A percentile compares a stretch with the other conserved stretches of the same genome.
Conservation (phyloP, 2,797 vertebrate species). For the Periophthalmus magnuspinnatus region DNA sequence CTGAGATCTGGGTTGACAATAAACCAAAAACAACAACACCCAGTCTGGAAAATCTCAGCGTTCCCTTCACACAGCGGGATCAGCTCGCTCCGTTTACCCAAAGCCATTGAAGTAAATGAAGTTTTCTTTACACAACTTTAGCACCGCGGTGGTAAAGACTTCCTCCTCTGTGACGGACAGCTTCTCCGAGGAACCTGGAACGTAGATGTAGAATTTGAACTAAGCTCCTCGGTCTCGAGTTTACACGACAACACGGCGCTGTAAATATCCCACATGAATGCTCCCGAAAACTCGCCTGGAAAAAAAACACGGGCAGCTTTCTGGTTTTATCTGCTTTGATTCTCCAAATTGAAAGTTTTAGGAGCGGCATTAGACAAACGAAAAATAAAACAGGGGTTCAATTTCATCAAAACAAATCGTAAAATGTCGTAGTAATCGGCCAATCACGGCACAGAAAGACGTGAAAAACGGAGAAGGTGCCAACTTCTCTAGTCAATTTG, state of each 20-base stretch:
- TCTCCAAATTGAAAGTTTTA: conserved; percentile 30
- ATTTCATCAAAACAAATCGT: conserved; percentile 55
- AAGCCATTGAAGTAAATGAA: conserved; percentile 64
- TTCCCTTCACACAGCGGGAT: conserved; percentile 43
- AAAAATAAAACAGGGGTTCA: conserved; percentile 32
- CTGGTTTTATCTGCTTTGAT: conserved; percentile 44
- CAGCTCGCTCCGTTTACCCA: conserved; percentile 43
- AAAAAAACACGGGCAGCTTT: conserved; percentile 22
- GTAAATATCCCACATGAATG: conserved; percentile 75
- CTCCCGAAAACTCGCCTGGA: conserved; percentile 32
- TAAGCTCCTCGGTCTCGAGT: conserved; percentile 52
- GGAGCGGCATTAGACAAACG: conserved; percentile 32
- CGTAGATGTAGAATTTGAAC: conserved; percentile 74
- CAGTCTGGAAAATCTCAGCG: conserved; percentile 34
- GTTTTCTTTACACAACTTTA: conserved; percentile 64
- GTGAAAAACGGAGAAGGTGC: too few relatives aligned
- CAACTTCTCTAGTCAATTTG: too few relatives aligned
- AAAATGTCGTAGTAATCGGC: too few relatives aligned
- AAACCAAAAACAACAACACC: conserved; percentile 30
- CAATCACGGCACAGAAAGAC: too few relatives aligned
- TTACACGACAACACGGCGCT: conserved; percentile 71
- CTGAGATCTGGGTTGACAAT: conserved; percentile 4
- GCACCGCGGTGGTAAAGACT: conserved; percentile 58
- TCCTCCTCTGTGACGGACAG: conserved; percentile 52
- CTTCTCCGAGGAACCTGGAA: conserved; percentile 40